Conservation (phyloP, 2,888 invertebrate genomes). For the Stenotaenia linearis region DNA sequence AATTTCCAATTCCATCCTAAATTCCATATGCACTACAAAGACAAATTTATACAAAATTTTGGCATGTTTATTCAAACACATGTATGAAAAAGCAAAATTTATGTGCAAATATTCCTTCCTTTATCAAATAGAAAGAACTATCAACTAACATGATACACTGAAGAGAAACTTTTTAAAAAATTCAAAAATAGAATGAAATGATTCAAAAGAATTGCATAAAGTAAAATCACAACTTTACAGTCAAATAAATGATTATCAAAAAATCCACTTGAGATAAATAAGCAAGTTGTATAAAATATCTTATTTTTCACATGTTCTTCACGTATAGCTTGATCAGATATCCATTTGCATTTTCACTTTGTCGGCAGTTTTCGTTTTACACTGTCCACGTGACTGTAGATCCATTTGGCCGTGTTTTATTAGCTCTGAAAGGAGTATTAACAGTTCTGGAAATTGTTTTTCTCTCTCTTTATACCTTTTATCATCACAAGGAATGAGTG, state of each 20-base stretch:
- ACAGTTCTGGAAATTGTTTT: not conserved
- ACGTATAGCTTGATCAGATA: not conserved
- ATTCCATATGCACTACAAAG: no score
- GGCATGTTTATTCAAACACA: conserved; percentile 5
- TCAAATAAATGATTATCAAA: not conserved
- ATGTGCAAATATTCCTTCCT: not conserved
- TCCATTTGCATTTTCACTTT: conserved; percentile 3
- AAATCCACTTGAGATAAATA: not conserved
- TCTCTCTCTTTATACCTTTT: not conserved
- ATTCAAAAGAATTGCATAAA: not conserved
- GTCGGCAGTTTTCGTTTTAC: not conserved
- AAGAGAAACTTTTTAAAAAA: not conserved
- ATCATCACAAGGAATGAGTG: not conserved
- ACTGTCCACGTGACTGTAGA: not conserved
- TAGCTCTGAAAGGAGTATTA: not conserved
- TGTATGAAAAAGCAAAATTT: not conserved
- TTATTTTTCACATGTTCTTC: not conserved
- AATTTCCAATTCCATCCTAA: no score
- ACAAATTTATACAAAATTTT: not conserved
- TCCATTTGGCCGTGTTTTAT: not conserved
- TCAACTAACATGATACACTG: conserved; percentile 12
- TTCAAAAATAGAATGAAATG: not conserved
- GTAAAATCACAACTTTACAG: not conserved
- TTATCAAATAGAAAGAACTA: not conserved
- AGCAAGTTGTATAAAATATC: conserved; percentile 5